Evolutionary conservation across 2,113 vertebrate genomes (phyloP).

Genomic region (Zosterops hypoxanthus): DNA sequence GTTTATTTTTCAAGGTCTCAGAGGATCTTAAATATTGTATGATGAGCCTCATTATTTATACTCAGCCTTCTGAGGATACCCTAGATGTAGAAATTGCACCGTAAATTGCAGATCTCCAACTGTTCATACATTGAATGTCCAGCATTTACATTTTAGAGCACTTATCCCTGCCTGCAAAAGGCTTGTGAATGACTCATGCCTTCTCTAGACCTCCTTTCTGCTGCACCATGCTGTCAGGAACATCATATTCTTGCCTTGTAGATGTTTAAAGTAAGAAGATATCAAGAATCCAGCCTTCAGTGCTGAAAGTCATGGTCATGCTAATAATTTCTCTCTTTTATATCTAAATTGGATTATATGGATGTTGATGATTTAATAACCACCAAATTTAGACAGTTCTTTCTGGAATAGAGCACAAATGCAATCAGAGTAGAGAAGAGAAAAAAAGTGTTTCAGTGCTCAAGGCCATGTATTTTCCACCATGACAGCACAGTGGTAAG

Average conservation of each 20-base stretch:
- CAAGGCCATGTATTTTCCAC: not conserved
- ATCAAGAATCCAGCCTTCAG: not conserved
- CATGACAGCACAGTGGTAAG: not conserved
- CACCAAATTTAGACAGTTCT: not conserved
- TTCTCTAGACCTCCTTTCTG: not conserved
- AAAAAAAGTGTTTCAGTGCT: not conserved
- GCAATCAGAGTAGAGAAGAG: not conserved
- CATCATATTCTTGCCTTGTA: not conserved
- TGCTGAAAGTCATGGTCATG: not conserved
- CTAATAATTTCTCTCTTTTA: conserved; percentile 21
- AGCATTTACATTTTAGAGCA: not conserved
- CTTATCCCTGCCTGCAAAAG: not conserved
- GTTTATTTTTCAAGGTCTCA: not conserved
- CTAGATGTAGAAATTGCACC: not conserved
- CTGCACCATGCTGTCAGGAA: not conserved
- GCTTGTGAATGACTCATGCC: not conserved
- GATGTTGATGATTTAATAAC: conserved; percentile 32
- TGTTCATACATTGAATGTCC: not conserved
- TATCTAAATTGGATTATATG: conserved; percentile 42
- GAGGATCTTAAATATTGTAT: not conserved
- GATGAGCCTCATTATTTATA: not conserved
- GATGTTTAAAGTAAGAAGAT: not conserved
- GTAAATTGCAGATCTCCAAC: not conserved
- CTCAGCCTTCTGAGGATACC: not conserved
- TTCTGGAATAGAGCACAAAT: not conserved